Evolutionary conservation across 1,140 invertebrate species (phyloP).

Genomic region (Drosophila funebris): DNA sequence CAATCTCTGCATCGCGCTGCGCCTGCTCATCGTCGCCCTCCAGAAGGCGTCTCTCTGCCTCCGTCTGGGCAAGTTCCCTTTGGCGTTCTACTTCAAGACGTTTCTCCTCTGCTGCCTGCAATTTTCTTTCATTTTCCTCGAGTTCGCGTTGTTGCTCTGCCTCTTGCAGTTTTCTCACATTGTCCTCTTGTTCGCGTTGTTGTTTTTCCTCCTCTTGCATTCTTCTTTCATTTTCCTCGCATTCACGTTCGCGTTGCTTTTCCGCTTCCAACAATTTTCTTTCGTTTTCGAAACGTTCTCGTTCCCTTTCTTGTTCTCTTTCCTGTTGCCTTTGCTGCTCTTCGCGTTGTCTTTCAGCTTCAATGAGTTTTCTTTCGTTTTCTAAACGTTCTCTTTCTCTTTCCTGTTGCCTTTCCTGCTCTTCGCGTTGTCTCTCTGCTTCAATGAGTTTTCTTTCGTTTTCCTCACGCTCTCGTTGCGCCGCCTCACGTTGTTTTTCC

Average conservation of each 20-base stretch:
- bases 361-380: slow-evolving; percentile 37
- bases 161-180: slow-evolving; percentile 1
- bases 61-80: slow-evolving; percentile 36
- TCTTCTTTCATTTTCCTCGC: slow-evolving; percentile 34
- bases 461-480: slow-evolving; percentile 28
- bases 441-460: slow-evolving; percentile 40
- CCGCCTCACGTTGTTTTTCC: slow-evolving; percentile 32
- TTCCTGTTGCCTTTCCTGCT: too few relatives aligned
- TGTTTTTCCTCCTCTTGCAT: slow-evolving; percentile 37
- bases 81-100: background rate
- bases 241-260: slow-evolving; percentile 14
- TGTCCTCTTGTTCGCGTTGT: slow-evolving; percentile 24
- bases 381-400: slow-evolving; percentile 27
- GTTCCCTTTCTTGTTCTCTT: slow-evolving; percentile 4
- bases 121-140: slow-evolving; percentile 25
- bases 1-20: slow-evolving; percentile 59
- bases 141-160: background rate
- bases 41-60: slow-evolving; percentile 31
- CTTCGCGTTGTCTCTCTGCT: slow-evolving; percentile 27
- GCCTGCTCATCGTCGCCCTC: slow-evolving; percentile 52
- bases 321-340: slow-evolving; percentile 20
- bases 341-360: slow-evolving; percentile 28
- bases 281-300: slow-evolving; percentile 25
- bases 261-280: slow-evolving; percentile 41
- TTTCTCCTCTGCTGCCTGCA: slow-evolving; percentile 4